Percentiles rank a stretch among this genome's conserved stretches.
Conservation (phyloP, 2,888 invertebrate species). For the Ormyrus rosae region DNA sequence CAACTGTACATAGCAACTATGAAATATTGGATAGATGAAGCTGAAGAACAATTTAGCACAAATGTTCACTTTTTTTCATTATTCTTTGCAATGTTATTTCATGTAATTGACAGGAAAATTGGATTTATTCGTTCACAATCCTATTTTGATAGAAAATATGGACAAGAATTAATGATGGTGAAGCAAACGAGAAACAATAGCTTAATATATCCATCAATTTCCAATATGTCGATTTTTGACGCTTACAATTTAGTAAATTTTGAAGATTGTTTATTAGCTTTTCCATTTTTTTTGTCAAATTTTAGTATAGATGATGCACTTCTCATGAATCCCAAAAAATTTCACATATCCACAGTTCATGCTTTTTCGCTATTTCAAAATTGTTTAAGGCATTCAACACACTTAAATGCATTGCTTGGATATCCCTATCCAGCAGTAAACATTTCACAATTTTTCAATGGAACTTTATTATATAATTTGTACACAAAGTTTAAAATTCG, state of each 20-base stretch:
- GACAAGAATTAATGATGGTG: constrained; percentile 65
- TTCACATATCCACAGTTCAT: constrained; percentile 79
- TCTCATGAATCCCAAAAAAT: constrained; percentile 78
- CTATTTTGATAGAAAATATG: constrained; percentile 77
- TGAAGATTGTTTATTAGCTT: constrained; percentile 80
- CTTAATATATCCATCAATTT: not conserved
- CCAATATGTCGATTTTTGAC: constrained; percentile 71
- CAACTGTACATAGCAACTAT: constrained; percentile 79
- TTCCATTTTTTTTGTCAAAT: constrained; percentile 79
- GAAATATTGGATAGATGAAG: constrained; percentile 79
- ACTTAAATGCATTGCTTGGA: constrained; percentile 82
- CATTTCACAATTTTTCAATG: constrained; percentile 83
- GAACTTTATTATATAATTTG: constrained; percentile 86
- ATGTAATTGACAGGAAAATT: constrained; percentile 79
- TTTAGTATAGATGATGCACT: constrained; percentile 80
- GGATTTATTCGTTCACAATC: constrained; percentile 77
- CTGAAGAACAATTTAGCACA: constrained; percentile 73
- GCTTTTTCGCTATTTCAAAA: constrained; percentile 83
- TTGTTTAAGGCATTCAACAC: constrained; percentile 79
- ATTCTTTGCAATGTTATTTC: constrained; percentile 79
- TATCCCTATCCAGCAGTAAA: constrained; percentile 79
- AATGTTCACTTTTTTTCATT: constrained; percentile 79
- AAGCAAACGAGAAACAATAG: constrained; percentile 15
- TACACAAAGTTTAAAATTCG: constrained; percentile 81
- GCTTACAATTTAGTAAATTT: constrained; percentile 78